Conservation (phyloP, 2,113 vertebrate species). For the Malurus melanocephalus region DNA sequence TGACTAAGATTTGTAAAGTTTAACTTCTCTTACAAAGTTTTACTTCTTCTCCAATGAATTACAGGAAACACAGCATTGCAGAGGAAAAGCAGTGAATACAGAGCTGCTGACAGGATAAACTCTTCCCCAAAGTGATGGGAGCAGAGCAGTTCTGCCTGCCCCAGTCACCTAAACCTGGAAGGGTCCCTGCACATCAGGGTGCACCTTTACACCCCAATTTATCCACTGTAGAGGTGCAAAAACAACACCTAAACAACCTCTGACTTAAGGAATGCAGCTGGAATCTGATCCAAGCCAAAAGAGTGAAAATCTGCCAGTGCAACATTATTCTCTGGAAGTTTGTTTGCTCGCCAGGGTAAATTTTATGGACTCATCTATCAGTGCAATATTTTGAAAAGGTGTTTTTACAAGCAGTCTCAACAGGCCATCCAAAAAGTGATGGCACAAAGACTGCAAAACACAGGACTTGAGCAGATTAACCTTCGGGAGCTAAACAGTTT, state of each 20-base stretch:
- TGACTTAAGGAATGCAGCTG: background rate
- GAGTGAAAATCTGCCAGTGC: background rate
- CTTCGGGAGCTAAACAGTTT: background rate
- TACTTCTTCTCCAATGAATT: background rate
- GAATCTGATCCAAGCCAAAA: background rate
- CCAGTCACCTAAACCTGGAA: background rate
- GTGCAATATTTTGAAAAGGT: background rate
- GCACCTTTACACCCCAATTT: background rate
- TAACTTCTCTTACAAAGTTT: background rate
- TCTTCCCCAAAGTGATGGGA: accelerated
- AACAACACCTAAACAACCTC: background rate
- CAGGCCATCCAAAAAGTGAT: background rate
- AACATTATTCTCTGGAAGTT: background rate
- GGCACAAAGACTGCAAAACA: background rate
- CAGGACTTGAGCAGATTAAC: background rate
- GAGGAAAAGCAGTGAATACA: background rate
- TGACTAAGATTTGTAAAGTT: background rate
- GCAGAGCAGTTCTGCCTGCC: background rate
- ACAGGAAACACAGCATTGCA: background rate
- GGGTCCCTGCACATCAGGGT: background rate
- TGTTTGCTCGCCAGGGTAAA: background rate
- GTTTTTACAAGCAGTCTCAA: background rate
- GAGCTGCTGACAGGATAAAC: background rate
- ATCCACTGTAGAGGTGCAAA: background rate
- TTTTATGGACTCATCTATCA: background rate